Base-by-base conservation (phyloP, 2,888 invertebrate genomes). In the Linnaemya vulpina region DNA sequence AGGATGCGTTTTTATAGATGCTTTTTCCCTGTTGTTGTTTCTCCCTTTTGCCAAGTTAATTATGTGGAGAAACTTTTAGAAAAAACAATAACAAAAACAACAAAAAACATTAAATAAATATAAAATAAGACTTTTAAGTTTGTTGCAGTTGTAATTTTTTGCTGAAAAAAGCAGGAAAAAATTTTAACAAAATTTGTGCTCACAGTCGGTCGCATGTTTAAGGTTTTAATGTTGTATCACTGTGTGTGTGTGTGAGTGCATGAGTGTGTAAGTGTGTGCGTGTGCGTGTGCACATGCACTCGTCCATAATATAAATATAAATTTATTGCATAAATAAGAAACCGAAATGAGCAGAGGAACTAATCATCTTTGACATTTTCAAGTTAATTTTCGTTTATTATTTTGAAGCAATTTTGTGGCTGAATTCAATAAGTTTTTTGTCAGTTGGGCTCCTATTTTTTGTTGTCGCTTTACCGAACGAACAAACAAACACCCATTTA, bases 301-400 rank as follows among this genome's bases (percentile, higher is more conserved):
- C 8, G 7, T 2, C 17, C 30, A 38, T 49, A 76, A 58, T 46
- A 55, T 46, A 58, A n/a, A 38, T 22, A 68, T 60, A 78, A 78
- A 78, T 70, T 78, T 68, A 78, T 78, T 17, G 60, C 68, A 60
- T 78, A 78, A 78, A 78, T 78, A 79, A 74, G 63, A 65, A 81
- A 67, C 46, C 43, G 76, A 75, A 74, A 77, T 77, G 75, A 77
- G 77, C 74, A 75, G 85, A 85, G 25, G 81, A 81, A 85, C 82
- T 78, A 82, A 85, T 85, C 82, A 85, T 85, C 78, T 82, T 85
- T 85, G 85, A 85, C 82, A 85, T 85, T 85, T 85, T 85, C 78
- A 85, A 82, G 85, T 85, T 78, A 85, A 85, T 85, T 76, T 84
- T 84, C 65, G 75, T 84, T 84, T 67, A 65, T 65, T 53, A 77